These are phyloP conservation scores for Grantiella picta DNA, from an alignment of 2,113 vertebrate species.

Conservation along the genomic window DNA sequence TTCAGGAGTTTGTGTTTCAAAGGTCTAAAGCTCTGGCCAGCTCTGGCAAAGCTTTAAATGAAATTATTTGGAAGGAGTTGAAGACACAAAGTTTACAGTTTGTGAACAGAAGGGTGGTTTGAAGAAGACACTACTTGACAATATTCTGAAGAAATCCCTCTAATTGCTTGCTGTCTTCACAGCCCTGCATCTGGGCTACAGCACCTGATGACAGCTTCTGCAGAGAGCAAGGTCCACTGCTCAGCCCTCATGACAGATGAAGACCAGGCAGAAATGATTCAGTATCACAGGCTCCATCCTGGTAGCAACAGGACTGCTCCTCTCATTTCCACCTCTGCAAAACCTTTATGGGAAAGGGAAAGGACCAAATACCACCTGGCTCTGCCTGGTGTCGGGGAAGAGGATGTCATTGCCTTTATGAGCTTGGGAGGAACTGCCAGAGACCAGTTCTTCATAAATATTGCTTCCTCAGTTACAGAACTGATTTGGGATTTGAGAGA, in stretches of 20 bases:
- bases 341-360: not conserved
- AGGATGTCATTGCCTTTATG: not conserved
- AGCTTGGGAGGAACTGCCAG: not conserved
- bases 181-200: not conserved
- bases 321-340: not conserved
- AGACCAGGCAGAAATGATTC: not conserved
- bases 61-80: not conserved
- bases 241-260: not conserved
- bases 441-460: not conserved
- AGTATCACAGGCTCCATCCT: not conserved
- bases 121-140: not conserved
- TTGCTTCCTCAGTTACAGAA: not conserved
- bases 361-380: not conserved
- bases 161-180: not conserved
- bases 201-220: not conserved
- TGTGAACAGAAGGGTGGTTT: not conserved
- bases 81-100: not conserved
- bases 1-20: not conserved
- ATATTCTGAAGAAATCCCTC: not conserved
- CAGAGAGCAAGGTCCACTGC: not conserved
- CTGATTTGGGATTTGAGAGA: not conserved
- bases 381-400: fast-evolving
- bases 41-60: not conserved
- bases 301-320: not conserved
- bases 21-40: not conserved